Evolutionary conservation across 2,888 invertebrate genomes (phyloP), one percentile per base, ranked within the genome.

Genomic region (Margaritifera margaritifera): DNA sequence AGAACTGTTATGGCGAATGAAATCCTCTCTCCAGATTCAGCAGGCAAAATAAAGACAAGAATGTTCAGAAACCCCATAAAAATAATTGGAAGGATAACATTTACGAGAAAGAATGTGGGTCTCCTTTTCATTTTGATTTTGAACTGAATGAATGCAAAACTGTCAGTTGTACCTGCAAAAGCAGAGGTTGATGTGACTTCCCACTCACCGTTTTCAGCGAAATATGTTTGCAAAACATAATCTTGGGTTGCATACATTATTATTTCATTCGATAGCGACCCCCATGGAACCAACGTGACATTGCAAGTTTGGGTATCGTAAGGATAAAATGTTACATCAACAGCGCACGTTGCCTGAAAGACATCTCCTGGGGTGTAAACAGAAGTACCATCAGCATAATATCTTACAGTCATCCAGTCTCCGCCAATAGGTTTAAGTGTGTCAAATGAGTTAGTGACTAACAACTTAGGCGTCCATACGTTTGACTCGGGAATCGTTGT

Each of bases 1-100:
- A 79, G 72, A 24, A 77, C 77, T 5, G 79, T 79, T 15, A 77
- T 75, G n/a, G 75, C 69, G 25, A 64, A 79, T 1, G 75, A 75
- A 19, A 79, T 70, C 2, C 79, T 59, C 63, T 79, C 77, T 25
- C 79, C 79, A 6, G 77, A 76, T 5, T 72, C 72, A 18, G 73
- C 64, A 19, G 79, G 79, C 8, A 79, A 19, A 8, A 70, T 25
- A 57, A 79, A 79, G 6, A 77, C 76, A 25, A 80, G 60, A 18
- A 73, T 71, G 57, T 78, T 80, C 22, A 80, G 64, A 51, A 76
- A 50, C 4, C 71, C 72, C 62, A 78, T 73, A 53, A 78, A 78
- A 19, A 76, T 31, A n/a, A 78, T 77, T 20, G 80, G 80, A 5
- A 78, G 57, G 0, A 80, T 69, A 51, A 80, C 73, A 62, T 78